Percentiles rank a stretch among this genome's conserved stretches.
These are phyloP conservation scores for Oceanodroma leucorhoa DNA, from an alignment of 2,797 vertebrate genomes.

Conservation along the genomic window DNA sequence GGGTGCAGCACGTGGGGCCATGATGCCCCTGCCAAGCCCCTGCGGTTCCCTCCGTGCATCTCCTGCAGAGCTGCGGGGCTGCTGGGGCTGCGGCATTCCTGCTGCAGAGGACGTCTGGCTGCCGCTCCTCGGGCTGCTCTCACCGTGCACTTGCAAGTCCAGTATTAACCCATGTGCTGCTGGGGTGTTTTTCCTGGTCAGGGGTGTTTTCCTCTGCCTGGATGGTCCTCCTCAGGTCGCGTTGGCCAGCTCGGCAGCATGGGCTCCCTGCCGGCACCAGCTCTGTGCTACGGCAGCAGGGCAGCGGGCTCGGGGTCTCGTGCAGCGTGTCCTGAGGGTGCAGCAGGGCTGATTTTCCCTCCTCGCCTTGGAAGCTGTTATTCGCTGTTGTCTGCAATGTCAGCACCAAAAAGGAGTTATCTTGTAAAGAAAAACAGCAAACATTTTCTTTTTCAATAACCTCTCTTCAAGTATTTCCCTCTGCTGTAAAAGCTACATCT, in stretches of 20 bases:
- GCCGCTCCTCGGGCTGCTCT: accelerated
- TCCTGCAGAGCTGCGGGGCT: accelerated
- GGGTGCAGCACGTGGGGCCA: accelerated
- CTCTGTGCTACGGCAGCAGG: not conserved
- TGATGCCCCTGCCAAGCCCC: too few relatives aligned
- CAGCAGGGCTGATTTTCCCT: not conserved
- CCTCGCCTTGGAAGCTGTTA: not conserved
- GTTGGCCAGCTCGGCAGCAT: accelerated
- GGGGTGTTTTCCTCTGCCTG: not conserved
- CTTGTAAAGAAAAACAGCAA: not conserved
- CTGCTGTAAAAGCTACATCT: not conserved
- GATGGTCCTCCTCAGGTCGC: not conserved
- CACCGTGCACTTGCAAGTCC: accelerated
- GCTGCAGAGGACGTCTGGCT: not conserved
- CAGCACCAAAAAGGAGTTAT: not conserved
- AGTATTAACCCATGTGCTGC: not conserved
- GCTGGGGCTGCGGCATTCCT: accelerated
- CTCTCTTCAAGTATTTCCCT: not conserved
- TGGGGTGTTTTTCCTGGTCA: not conserved
- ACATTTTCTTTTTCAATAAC: not conserved
- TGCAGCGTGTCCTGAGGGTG: accelerated
- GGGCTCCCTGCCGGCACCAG: not conserved
- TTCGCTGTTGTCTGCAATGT: not conserved
- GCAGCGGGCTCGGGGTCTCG: accelerated
- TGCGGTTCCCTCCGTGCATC: accelerated